Base-by-base conservation (phyloP, 2,797 vertebrate species). In the Rhinatrema bivittatum region DNA sequence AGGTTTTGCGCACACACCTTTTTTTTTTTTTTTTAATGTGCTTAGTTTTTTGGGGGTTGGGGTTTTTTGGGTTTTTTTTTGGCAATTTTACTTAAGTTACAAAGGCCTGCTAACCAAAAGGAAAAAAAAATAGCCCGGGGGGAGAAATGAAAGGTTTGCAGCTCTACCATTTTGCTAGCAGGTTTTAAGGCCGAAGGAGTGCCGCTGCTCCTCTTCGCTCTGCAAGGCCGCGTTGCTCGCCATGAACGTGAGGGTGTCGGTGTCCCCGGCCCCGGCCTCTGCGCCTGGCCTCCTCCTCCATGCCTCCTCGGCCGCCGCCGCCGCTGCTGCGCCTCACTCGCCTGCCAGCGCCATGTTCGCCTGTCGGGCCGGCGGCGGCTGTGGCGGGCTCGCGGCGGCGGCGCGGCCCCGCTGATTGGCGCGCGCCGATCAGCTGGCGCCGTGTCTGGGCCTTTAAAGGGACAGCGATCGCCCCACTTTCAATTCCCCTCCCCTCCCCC, bases 101-200 rank as follows among this genome's bases (percentile, higher is more conserved):
- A n/a, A n/a, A n/a, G n/a, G n/a, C n/a, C n/a, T n/a, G n/a, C n/a
- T n/a, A n/a, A n/a, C n/a, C n/a, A n/a, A n/a, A n/a, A n/a, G n/a
- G n/a, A n/a, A n/a, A n/a, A n/a, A n/a, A n/a, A n/a, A n/a, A n/a
- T n/a, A n/a, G n/a, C n/a, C n/a, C n/a, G n/a, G 29, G 21, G 16
- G 32, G 10, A 23, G 25, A 19, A 34, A 10, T 5, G 15, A 1
- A 14, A 55, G 34, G 21, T 53, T 49, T 52, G 57, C 60, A 60
- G 56, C 64, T 57, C 52, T 80, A 92, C 90, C 91, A 93, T 92
- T 88, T 87, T 90, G 89, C 85, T 86, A 86, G 73, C 52, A 79
- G 74, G 79, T 74, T 82, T 69, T 73, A 82, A 74, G 77, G 83
- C 84, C 86, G 48, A 73, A 76, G 83, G 86, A 88, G 89, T 87